phyloP scores from a whole-genome alignment of 1,140 invertebrate species.

The Heliconius hermathena region DNA sequence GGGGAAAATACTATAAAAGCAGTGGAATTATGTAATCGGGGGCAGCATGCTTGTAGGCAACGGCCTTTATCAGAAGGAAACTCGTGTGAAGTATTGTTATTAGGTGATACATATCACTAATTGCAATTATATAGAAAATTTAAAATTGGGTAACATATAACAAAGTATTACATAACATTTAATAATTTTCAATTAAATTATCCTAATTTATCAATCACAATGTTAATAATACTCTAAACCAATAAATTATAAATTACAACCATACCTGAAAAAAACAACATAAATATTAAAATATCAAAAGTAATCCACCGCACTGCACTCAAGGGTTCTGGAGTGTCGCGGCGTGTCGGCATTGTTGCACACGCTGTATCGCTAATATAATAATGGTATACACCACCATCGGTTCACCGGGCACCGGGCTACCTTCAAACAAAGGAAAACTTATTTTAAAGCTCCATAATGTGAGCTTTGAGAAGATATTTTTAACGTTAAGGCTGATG shows the following conservation, averaged over 20 bases:
- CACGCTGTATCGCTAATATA: slow-evolving; percentile 65
- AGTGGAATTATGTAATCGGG: too few relatives aligned
- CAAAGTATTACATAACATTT: too few relatives aligned
- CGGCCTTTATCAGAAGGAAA: too few relatives aligned
- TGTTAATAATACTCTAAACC: neutral
- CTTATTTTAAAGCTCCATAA: slow-evolving; percentile 4
- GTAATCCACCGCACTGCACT: slow-evolving; percentile 35
- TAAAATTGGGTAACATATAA: too few relatives aligned
- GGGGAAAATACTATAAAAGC: too few relatives aligned
- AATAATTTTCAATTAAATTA: neutral
- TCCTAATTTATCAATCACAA: neutral
- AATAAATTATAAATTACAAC: neutral
- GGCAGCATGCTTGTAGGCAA: too few relatives aligned
- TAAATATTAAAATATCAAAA: slow-evolving; percentile 49
- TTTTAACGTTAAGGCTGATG: neutral
- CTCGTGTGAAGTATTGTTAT: too few relatives aligned
- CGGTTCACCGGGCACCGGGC: neutral
- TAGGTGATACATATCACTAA: too few relatives aligned
- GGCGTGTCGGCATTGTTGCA: slow-evolving; percentile 65
- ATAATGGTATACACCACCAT: slow-evolving; percentile 44
- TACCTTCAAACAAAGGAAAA: slow-evolving; percentile 12
- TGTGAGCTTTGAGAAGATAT: slow-evolving; percentile 1
- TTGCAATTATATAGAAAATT: too few relatives aligned
- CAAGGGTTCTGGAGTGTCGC: slow-evolving; percentile 61
- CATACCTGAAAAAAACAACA: neutral